Evolutionary conservation across 1,140 invertebrate species (phyloP).

Genomic region (Drosophila oshimai): DNA sequence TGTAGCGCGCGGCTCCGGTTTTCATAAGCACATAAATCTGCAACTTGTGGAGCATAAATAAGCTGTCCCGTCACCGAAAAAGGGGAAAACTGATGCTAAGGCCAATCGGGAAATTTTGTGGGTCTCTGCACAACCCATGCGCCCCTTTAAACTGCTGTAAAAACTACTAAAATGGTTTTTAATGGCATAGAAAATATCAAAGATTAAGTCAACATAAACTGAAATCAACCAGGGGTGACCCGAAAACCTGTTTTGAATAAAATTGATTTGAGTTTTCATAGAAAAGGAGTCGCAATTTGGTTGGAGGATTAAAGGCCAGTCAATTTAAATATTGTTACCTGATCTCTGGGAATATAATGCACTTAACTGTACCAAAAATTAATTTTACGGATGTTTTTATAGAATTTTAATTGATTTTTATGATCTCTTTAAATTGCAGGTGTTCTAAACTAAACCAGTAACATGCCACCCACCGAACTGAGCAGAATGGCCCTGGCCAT

Average conservation of each 20-base stretch:
- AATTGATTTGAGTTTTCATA: no score
- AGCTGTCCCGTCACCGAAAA: not conserved
- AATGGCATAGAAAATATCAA: not conserved
- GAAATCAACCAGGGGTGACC: no score
- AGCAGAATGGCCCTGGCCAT: slow-evolving; percentile 36
- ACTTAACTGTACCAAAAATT: no score
- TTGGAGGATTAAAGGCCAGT: no score
- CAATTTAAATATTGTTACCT: no score
- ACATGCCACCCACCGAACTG: slow-evolving; percentile 52
- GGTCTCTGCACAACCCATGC: slow-evolving; percentile 16
- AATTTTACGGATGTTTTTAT: no score
- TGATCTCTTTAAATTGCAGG: slow-evolving; percentile 44
- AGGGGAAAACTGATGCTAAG: not conserved
- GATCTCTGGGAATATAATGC: no score
- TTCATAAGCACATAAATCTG: slow-evolving; percentile 73
- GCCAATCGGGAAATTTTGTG: slow-evolving; percentile 25
- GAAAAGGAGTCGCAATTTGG: no score
- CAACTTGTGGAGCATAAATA: slow-evolving; percentile 66
- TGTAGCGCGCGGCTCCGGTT: slow-evolving; percentile 20
- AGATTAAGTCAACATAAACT: not conserved
- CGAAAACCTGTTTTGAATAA: no score
- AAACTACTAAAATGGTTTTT: slow-evolving; percentile 53
- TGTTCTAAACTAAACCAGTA: not conserved
- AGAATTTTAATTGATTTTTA: not conserved
- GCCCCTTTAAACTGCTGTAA: slow-evolving; percentile 65